These are phyloP conservation scores for Phallusia fumigata DNA, from an alignment of 23 tunicate genomes.

Conservation along the genomic window DNA sequence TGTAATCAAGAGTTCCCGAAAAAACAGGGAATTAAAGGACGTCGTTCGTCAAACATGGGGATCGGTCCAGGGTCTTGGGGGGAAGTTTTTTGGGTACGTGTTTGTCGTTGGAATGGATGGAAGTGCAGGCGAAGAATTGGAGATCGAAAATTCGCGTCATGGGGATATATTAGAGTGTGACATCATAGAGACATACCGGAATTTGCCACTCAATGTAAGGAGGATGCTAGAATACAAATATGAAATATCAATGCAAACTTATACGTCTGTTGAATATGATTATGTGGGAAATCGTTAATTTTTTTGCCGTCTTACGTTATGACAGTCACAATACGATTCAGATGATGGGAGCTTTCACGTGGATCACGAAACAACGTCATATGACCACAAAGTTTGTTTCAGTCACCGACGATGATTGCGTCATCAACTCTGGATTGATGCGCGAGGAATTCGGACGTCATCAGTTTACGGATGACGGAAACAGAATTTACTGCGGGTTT, in stretches of 20 bases:
- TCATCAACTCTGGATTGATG: neutral
- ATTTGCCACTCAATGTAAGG: too few relatives aligned
- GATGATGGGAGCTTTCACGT: neutral
- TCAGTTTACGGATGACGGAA: neutral
- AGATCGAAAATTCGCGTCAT: neutral
- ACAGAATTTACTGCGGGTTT: neutral
- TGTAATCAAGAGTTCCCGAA: neutral
- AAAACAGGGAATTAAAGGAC: neutral
- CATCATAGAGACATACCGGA: neutral
- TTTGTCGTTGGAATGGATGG: neutral
- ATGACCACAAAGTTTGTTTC: neutral
- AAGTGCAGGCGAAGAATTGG: neutral
- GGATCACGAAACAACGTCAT: neutral
- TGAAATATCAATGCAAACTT: too few relatives aligned
- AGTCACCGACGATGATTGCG: slow-evolving; percentile 1
- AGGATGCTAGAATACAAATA: too few relatives aligned
- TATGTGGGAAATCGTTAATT: too few relatives aligned
- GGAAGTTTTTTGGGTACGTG: neutral
- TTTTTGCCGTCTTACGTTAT: too few relatives aligned
- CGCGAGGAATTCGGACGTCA: neutral
- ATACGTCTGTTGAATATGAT: too few relatives aligned
- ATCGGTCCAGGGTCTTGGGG: neutral
- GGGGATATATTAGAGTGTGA: neutral
- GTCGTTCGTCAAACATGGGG: neutral
- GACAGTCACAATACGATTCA: neutral